Percentiles rank a stretch among this genome's conserved stretches.
phyloP scores from a whole-genome alignment of 2,113 vertebrate species.

The Planiliza haematocheilus region DNA sequence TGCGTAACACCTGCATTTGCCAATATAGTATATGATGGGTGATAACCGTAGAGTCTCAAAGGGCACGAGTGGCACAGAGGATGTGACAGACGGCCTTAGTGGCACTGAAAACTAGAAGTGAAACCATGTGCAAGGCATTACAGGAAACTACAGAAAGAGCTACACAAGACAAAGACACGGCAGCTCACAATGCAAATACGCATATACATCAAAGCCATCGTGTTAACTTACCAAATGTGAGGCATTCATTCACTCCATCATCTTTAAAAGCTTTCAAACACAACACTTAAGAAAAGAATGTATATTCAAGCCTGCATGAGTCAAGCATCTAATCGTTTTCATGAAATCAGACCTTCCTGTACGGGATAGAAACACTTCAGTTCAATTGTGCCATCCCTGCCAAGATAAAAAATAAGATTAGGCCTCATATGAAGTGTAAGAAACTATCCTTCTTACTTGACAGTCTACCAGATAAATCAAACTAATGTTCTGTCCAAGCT shows the following conservation, averaged over 20 bases:
- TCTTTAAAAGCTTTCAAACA: not conserved
- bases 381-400: constrained; percentile 42
- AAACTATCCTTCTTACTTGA: constrained; percentile 22
- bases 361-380: constrained; percentile 58
- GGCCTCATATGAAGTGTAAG: not conserved
- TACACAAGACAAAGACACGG: not conserved
- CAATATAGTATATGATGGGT: not conserved
- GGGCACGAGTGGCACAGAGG: constrained; percentile 6
- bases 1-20: not conserved
- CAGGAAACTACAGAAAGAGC: not conserved
- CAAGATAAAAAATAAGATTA: constrained; percentile 34
- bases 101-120: constrained; percentile 17
- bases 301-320: constrained; percentile 15
- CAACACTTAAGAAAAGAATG: not conserved
- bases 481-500: constrained; percentile 30
- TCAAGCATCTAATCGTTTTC: constrained; percentile 51
- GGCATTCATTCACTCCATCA: not conserved
- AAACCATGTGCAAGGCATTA: not conserved
- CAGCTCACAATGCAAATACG: not conserved
- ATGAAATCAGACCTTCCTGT: constrained; percentile 43
- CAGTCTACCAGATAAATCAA: constrained; percentile 33
- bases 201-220: not conserved
- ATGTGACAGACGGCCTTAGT: not conserved
- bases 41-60: not conserved
- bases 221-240: not conserved